Evolutionary conservation across 2,888 invertebrate genomes (phyloP).

Genomic region (Onchidella celtica): DNA sequence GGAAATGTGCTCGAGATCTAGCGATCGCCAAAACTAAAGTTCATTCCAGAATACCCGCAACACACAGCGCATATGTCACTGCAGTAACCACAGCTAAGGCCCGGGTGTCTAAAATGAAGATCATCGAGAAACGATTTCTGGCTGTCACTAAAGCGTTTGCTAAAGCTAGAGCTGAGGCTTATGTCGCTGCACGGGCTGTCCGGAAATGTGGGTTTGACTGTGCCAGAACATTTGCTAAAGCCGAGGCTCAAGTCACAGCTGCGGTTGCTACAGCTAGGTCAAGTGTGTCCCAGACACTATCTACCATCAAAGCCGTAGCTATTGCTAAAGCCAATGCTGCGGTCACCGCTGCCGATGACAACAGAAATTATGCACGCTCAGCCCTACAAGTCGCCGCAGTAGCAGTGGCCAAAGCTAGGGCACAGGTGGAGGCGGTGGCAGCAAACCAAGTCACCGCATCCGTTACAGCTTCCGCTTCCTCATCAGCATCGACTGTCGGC

Average conservation of each 20-base stretch:
- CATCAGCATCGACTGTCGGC: neutral
- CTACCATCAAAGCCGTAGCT: neutral
- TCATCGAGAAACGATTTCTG: conserved; percentile 15
- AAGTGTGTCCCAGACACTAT: conserved; percentile 8
- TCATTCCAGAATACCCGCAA: neutral
- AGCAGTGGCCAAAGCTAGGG: neutral
- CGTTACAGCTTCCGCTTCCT: neutral
- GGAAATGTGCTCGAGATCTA: neutral
- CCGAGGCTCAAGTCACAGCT: neutral
- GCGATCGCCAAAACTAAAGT: neutral
- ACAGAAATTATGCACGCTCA: neutral
- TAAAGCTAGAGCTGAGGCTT: conserved; percentile 18
- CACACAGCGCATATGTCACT: neutral
- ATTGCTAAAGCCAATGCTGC: neutral
- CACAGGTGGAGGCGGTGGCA: neutral
- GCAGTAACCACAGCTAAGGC: conserved; percentile 11
- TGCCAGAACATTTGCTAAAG: neutral
- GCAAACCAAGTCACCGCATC: neutral
- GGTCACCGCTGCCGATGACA: neutral
- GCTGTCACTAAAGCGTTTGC: conserved; percentile 16
- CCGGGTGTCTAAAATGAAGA: conserved; percentile 19
- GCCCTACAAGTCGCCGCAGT: neutral
- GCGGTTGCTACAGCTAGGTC: neutral
- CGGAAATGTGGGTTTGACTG: neutral
- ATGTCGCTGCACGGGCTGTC: neutral